Conservation (phyloP, 2,113 vertebrate genomes). For the Pseudolaguvia tuberculata region DNA sequence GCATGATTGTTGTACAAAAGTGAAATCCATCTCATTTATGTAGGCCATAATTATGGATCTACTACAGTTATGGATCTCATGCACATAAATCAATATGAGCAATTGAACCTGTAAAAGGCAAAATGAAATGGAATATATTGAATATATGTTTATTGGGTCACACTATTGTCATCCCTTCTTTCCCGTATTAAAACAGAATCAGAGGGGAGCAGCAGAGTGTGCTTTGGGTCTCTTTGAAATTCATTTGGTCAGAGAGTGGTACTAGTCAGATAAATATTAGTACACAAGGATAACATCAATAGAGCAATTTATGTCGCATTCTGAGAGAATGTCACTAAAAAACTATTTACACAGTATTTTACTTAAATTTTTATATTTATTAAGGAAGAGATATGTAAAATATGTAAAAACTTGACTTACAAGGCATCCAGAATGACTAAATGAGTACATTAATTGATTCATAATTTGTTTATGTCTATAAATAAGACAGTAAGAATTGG, state of each 20-base stretch:
- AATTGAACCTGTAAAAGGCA: slow-evolving; percentile 34
- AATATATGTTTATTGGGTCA: slow-evolving; percentile 45
- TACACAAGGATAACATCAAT: neutral
- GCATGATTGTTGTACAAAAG: neutral
- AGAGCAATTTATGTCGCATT: neutral
- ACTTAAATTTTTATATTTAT: too few species aligned
- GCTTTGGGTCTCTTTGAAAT: neutral
- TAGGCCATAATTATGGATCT: slow-evolving; percentile 32
- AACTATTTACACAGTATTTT: too few species aligned
- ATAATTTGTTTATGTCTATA: neutral
- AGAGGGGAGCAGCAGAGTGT: neutral
- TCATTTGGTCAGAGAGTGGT: neutral
- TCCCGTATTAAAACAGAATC: neutral
- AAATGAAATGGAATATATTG: slow-evolving; percentile 29
- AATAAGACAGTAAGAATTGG: neutral
- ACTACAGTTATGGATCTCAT: neutral
- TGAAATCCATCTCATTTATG: slow-evolving; percentile 14
- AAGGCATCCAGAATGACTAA: neutral
- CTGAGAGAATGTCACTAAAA: too few species aligned
- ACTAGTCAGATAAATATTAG: neutral
- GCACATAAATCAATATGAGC: slow-evolving; percentile 46
- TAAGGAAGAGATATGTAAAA: too few species aligned
- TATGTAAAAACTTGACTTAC: too few species aligned
- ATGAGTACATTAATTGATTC: neutral
- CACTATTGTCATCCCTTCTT: slow-evolving; percentile 6